These are phyloP conservation scores for Belonocnema kinseyi DNA, from an alignment of 1,140 invertebrate genomes.

Conservation along the genomic window DNA sequence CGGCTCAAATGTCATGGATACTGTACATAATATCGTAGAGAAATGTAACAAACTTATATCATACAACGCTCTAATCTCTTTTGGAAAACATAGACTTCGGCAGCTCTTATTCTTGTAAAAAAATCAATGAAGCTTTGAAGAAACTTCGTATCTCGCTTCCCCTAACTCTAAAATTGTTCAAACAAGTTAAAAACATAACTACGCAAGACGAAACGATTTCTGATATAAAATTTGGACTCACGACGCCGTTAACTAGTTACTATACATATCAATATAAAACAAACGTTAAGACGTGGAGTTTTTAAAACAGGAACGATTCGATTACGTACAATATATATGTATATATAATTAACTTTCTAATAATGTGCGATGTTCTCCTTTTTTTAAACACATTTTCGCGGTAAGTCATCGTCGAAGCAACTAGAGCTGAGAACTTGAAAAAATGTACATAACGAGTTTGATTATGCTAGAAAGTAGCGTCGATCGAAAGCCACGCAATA, in stretches of 20 bases:
- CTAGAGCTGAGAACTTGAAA: slow-evolving; percentile 38
- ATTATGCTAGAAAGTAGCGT: slow-evolving; percentile 48
- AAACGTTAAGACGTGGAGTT: slow-evolving; percentile 37
- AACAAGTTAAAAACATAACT: slow-evolving; percentile 43
- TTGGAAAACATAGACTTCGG: neutral
- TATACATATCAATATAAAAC: slow-evolving; percentile 43
- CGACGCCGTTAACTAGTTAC: slow-evolving; percentile 41
- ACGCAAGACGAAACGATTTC: slow-evolving; percentile 41
- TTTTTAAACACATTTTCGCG: slow-evolving; percentile 36
- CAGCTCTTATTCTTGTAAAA: neutral
- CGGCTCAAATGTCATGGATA: slow-evolving; percentile 30
- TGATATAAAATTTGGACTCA: slow-evolving; percentile 42
- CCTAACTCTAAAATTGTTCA: slow-evolving; percentile 38
- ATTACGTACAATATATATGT: slow-evolving; percentile 27
- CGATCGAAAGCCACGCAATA: slow-evolving; percentile 35
- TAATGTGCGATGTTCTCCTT: neutral
- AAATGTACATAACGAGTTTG: slow-evolving; percentile 47
- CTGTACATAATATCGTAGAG: slow-evolving; percentile 30
- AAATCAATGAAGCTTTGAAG: slow-evolving; percentile 1
- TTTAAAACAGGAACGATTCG: slow-evolving; percentile 38
- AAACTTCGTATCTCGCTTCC: slow-evolving; percentile 27
- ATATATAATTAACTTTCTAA: slow-evolving; percentile 31
- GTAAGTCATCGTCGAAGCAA: slow-evolving; percentile 39
- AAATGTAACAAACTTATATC: slow-evolving; percentile 17
- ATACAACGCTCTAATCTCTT: neutral